A percentile compares a stretch with the other conserved stretches of the same genome.
phyloP scores from a whole-genome alignment of 2,797 vertebrate species.

The Diceros bicornis region DNA sequence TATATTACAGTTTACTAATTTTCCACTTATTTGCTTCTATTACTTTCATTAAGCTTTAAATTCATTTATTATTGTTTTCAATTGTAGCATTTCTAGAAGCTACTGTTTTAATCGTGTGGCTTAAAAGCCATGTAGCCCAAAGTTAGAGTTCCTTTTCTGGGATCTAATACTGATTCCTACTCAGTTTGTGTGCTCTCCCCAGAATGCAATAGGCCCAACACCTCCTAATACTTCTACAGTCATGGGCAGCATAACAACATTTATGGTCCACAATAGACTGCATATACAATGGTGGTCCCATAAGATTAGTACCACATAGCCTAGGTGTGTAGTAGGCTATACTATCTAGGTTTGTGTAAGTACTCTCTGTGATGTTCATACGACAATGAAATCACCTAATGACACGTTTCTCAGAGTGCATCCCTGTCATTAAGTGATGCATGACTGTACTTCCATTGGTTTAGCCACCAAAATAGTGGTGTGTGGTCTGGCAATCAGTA shows the following conservation, averaged over 20 bases:
- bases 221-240: background rate
- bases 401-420: too few species aligned
- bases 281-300: too few species aligned
- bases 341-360: too few species aligned
- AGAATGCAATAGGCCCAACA: background rate
- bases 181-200: background rate
- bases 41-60: slow-evolving; percentile 4
- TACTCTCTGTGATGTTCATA: too few species aligned
- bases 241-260: too few species aligned
- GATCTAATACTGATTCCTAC: background rate
- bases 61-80: background rate
- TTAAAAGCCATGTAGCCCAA: background rate
- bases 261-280: too few species aligned
- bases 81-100: slow-evolving; percentile 4
- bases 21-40: background rate
- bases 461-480: background rate
- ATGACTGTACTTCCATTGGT: background rate
- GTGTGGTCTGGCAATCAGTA: background rate
- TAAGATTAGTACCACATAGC: too few species aligned
- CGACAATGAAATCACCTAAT: too few species aligned
- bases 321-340: too few species aligned
- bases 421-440: too few species aligned
- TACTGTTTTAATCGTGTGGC: background rate
- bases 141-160: background rate
- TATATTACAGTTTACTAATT: background rate